Percentiles rank a stretch among this genome's conserved stretches.
These are phyloP conservation scores for Darevskia mixta DNA, from an alignment of 2,797 vertebrate species.

Conservation along the genomic window DNA sequence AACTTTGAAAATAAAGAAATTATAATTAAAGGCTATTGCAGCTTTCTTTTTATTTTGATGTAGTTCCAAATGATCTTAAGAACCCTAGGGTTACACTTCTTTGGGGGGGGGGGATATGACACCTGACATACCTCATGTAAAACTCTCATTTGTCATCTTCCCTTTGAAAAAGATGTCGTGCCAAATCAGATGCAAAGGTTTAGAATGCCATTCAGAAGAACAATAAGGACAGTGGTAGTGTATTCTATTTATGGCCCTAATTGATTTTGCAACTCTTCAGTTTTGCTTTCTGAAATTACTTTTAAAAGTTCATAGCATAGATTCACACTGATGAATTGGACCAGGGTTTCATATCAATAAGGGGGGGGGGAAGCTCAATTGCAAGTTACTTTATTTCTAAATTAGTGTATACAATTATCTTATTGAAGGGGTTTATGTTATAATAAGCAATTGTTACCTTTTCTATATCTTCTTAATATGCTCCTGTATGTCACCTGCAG, in stretches of 20 bases:
- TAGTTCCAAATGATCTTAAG: neutral
- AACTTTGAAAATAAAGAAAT: neutral
- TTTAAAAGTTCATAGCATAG: neutral
- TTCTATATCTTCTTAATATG: constrained; percentile 57
- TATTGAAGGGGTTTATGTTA: constrained; percentile 48
- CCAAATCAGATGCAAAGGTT: neutral
- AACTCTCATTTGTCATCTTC: neutral
- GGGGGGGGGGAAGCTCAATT: constrained; percentile 38
- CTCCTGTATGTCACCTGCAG: constrained; percentile 39
- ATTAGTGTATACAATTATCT: constrained; percentile 57
- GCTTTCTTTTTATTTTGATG: neutral
- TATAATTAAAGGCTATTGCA: neutral
- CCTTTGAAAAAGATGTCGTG: neutral
- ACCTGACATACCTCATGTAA: neutral
- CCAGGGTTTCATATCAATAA: constrained; percentile 43
- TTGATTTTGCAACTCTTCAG: neutral
- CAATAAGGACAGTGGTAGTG: neutral
- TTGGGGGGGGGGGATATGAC: neutral
- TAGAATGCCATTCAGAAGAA: neutral
- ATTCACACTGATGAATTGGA: constrained; percentile 50
- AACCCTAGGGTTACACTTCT: neutral
- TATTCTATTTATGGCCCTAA: neutral
- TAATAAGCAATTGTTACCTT: constrained; percentile 53
- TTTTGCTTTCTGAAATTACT: neutral
- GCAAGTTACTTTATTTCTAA: constrained; percentile 36